Conservation (phyloP, 2,113 vertebrate species). For the Herpetotheres cachinnans region DNA sequence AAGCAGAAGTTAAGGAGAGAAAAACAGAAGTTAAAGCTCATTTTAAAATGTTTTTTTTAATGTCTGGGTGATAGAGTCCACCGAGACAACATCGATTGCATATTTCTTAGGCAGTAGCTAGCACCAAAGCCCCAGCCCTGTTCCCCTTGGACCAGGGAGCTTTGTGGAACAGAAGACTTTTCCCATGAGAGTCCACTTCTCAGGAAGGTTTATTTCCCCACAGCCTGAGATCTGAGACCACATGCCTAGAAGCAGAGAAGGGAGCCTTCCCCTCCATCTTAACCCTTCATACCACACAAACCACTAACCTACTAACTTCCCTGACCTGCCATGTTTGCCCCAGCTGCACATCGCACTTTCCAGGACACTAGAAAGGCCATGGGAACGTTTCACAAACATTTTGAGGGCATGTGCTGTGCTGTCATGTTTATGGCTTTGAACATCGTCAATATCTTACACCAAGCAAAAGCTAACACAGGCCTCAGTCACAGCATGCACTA, state of each 20-base stretch:
- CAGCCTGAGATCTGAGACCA: neutral
- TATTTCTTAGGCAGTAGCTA: neutral
- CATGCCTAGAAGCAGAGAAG: neutral
- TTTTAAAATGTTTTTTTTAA: neutral
- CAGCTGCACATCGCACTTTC: neutral
- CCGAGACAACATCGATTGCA: neutral
- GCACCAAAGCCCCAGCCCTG: neutral
- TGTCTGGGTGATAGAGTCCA: neutral
- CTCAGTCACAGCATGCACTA: neutral
- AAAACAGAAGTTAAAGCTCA: neutral
- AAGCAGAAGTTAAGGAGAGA: neutral
- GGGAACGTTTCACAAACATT: neutral
- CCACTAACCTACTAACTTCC: neutral
- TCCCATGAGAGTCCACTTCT: neutral
- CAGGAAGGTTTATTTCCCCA: conserved; percentile 2
- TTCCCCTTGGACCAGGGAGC: neutral
- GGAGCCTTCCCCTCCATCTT: neutral
- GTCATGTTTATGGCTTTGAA: neutral
- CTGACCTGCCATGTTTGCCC: neutral
- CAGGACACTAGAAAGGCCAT: neutral
- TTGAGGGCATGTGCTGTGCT: neutral
- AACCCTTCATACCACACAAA: neutral
- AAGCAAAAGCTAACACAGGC: neutral
- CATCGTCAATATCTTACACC: neutral
- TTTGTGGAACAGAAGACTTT: neutral